Conservation (phyloP, 2,797 vertebrate genomes). For the Karalla daura region DNA sequence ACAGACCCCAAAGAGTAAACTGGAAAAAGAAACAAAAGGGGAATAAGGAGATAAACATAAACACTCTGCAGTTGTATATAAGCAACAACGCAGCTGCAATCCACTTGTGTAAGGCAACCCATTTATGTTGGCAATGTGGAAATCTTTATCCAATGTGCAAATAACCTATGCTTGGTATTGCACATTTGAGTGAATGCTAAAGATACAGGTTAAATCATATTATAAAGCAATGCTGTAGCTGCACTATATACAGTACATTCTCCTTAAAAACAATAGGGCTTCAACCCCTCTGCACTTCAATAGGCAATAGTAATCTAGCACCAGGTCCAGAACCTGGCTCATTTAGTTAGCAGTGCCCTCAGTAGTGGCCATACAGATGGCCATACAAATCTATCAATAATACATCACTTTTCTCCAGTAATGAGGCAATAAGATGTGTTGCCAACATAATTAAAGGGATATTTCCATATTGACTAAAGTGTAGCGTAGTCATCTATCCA, state of each 20-base stretch:
- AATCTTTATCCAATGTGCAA: neutral
- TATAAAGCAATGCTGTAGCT: neutral
- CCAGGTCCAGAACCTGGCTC: conserved; percentile 30
- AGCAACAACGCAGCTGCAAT: neutral
- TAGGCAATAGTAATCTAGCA: conserved; percentile 11
- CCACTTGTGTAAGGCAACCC: neutral
- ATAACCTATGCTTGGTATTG: neutral
- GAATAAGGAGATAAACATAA: neutral
- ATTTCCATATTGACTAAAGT: no score
- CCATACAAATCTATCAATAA: conserved; percentile 23
- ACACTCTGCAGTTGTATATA: neutral
- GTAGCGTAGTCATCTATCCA: no score
- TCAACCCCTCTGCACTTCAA: conserved; percentile 7
- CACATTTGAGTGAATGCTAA: neutral
- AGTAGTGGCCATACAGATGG: conserved; percentile 33
- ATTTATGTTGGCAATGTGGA: neutral
- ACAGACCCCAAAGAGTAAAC: neutral
- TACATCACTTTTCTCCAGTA: conserved; percentile 22
- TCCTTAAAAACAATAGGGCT: neutral
- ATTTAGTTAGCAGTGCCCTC: conserved; percentile 44
- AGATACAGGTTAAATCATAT: neutral
- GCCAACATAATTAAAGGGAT: no score
- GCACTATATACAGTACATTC: neutral
- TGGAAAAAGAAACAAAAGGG: neutral
- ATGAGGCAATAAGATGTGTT: no score